A percentile compares a stretch with the other conserved stretches of the same genome.
Conservation (phyloP, 2,113 vertebrate genomes). For the Patagioenas fasciata region DNA sequence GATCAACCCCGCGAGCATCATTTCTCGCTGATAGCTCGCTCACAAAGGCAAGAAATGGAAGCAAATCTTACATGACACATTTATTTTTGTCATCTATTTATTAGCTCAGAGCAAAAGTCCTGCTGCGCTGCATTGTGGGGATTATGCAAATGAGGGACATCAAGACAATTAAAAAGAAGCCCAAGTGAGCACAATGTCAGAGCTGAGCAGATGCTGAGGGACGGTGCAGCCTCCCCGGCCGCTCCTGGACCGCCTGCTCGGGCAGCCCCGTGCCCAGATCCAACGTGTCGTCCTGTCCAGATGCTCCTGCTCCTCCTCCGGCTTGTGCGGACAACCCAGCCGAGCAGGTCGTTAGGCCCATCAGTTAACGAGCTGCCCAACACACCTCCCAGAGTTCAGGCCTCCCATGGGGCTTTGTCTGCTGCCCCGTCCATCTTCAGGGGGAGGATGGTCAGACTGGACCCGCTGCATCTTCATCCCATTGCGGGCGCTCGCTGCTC, state of each 20-base stretch:
- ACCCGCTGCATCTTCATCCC: background rate
- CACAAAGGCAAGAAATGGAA: slow-evolving; percentile 18
- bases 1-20: background rate
- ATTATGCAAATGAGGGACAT: slow-evolving; percentile 58
- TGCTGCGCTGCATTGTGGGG: slow-evolving; percentile 30
- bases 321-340: background rate
- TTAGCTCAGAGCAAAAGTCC: slow-evolving; percentile 61
- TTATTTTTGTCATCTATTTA: slow-evolving; percentile 66
- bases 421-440: accelerated
- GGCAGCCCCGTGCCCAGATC: background rate
- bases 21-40: background rate
- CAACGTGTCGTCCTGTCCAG: accelerated
- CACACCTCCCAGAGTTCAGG: background rate
- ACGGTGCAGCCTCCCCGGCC: background rate
- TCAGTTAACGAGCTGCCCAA: background rate
- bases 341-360: background rate
- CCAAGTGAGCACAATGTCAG: slow-evolving; percentile 33
- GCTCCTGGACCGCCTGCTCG: background rate
- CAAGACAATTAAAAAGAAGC: slow-evolving; percentile 42
- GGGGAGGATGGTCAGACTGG: accelerated
- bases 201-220: slow-evolving; percentile 15
- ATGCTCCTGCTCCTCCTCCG: background rate
- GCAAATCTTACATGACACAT: slow-evolving; percentile 54
- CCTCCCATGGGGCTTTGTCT: accelerated
- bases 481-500: accelerated